Conservation (phyloP, 2,113 vertebrate genomes). For the Fulmarus glacialis region DNA sequence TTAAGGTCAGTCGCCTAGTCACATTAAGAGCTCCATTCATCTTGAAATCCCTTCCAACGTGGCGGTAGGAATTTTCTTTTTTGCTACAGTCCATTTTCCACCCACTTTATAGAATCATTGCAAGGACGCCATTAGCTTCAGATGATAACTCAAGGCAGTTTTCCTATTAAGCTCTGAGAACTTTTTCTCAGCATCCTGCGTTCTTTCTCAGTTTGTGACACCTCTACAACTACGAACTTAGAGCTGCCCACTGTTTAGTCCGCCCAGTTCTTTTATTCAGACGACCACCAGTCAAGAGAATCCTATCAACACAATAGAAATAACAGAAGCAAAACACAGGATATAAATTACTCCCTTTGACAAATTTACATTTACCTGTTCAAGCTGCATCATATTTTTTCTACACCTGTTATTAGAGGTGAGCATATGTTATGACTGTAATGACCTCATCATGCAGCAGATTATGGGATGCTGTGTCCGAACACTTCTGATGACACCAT, state of each 20-base stretch:
- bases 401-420: conserved; percentile 18
- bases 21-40: conserved; percentile 40
- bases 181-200: not conserved
- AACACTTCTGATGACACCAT: conserved; percentile 53
- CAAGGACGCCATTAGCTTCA: not conserved
- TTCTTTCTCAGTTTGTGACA: not conserved
- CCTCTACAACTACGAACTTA: not conserved
- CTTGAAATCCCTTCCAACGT: not conserved
- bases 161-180: conserved; percentile 7
- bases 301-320: not conserved
- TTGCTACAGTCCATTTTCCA: not conserved
- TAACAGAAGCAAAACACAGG: not conserved
- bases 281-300: conserved; percentile 10
- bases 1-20: conserved; percentile 52
- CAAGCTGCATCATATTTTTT: not conserved
- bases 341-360: not conserved
- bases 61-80: not conserved
- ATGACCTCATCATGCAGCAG: conserved; percentile 71
- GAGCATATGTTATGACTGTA: conserved; percentile 20
- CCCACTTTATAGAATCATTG: not conserved
- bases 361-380: conserved; percentile 47
- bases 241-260: not conserved
- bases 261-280: not conserved
- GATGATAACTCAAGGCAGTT: not conserved
- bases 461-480: conserved; percentile 60